These are phyloP conservation scores for Ceratina japonica DNA, from an alignment of 1,140 invertebrate species.

Conservation along the genomic window DNA sequence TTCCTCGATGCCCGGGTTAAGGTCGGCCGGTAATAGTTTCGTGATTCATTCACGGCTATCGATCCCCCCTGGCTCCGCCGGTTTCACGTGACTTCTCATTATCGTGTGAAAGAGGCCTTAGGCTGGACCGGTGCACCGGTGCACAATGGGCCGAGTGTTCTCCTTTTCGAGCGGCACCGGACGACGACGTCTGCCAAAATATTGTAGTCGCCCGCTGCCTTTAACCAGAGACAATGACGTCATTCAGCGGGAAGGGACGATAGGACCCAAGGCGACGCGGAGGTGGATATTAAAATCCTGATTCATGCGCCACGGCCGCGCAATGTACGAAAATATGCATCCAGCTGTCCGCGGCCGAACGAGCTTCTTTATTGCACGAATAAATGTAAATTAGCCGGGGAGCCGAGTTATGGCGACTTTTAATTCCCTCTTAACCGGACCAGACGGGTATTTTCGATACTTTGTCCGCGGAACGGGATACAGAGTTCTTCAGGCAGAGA, in stretches of 20 bases:
- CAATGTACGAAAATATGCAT: not conserved
- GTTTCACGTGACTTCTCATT: not conserved
- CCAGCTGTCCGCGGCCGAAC: conserved; percentile 20
- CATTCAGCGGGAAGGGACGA: conserved; percentile 27
- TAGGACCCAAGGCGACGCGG: conserved; percentile 15
- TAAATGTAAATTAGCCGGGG: not conserved
- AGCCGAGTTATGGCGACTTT: not conserved
- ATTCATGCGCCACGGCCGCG: conserved; percentile 1
- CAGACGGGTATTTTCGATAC: too few species aligned
- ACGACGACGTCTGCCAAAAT: conserved; percentile 53
- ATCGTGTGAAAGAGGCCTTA: conserved; percentile 46
- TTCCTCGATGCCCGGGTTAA: conserved; percentile 13
- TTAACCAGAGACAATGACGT: conserved; percentile 38
- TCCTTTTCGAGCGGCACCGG: conserved; percentile 46
- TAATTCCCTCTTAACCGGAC: not conserved
- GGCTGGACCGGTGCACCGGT: conserved; percentile 41
- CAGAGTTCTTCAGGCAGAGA: too few species aligned
- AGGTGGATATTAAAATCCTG: conserved; percentile 39
- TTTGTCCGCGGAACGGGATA: too few species aligned
- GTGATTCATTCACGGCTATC: conserved; percentile 56
- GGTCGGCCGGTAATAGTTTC: conserved; percentile 28
- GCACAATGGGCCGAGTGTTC: conserved; percentile 49
- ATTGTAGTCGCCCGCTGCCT: conserved; percentile 36
- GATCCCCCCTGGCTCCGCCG: conserved; percentile 30
- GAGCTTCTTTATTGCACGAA: not conserved